Conservation (phyloP, 2,888 invertebrate species). For the Colostygia pectinataria region DNA sequence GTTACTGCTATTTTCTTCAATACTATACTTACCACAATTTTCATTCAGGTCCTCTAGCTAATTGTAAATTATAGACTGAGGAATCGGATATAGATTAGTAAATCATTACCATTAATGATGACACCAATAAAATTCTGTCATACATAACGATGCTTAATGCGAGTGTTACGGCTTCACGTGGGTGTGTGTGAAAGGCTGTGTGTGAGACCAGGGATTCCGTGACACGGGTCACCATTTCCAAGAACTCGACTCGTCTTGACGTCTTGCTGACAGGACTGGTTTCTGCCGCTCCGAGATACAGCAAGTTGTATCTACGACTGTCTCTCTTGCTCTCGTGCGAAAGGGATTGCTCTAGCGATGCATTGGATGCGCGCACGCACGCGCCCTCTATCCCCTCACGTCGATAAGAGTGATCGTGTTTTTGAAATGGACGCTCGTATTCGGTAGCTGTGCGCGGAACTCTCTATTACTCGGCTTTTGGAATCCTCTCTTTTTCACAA, state of each 20-base stretch:
- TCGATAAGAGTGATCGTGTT: slow-evolving; percentile 73
- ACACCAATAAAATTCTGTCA: slow-evolving; percentile 55
- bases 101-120: slow-evolving; percentile 33
- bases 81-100: no score
- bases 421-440: slow-evolving; percentile 69
- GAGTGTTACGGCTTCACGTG: slow-evolving; percentile 41
- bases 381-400: slow-evolving; percentile 72
- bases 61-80: no score
- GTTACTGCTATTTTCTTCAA: no score
- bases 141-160: slow-evolving; percentile 45
- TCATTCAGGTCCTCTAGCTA: no score
- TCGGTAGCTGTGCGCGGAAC: slow-evolving; percentile 72
- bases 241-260: slow-evolving; percentile 81
- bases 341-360: slow-evolving; percentile 48
- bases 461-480: slow-evolving; percentile 60
- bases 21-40: no score
- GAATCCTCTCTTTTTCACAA: not conserved
- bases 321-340: slow-evolving; percentile 53
- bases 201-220: slow-evolving; percentile 80
- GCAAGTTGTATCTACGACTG: slow-evolving; percentile 65
- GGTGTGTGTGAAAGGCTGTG: slow-evolving; percentile 50
- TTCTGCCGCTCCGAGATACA: slow-evolving; percentile 70
- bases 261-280: slow-evolving; percentile 82
- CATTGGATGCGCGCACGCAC: slow-evolving; percentile 77
- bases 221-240: slow-evolving; percentile 82